Conservation (phyloP, 2,113 vertebrate species). For the Platysternon megacephalum region DNA sequence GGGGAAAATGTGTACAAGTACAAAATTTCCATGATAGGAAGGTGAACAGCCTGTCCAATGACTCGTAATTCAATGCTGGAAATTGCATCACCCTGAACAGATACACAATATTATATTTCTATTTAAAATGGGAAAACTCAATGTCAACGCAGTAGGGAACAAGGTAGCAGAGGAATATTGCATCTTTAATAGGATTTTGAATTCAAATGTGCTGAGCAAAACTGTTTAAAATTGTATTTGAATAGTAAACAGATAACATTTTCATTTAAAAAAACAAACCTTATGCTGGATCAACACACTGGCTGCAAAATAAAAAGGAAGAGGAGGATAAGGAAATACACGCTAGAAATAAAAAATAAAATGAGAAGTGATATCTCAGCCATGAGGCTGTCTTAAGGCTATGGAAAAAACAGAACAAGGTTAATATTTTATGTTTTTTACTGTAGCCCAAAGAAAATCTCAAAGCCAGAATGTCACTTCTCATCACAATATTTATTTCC, state of each 20-base stretch:
- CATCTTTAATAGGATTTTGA: slow-evolving; percentile 82
- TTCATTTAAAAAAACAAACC: slow-evolving; percentile 70
- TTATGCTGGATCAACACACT: slow-evolving; percentile 67
- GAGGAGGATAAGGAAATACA: slow-evolving; percentile 52
- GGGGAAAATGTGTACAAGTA: slow-evolving; percentile 59
- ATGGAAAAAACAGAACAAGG: slow-evolving; percentile 62
- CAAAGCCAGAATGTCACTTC: not conserved
- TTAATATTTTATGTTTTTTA: slow-evolving; percentile 47
- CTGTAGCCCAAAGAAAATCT: slow-evolving; percentile 37
- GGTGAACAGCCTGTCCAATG: slow-evolving; percentile 70
- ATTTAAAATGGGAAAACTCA: slow-evolving; percentile 68
- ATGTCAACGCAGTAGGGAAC: slow-evolving; percentile 51
- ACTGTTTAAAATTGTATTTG: slow-evolving; percentile 79
- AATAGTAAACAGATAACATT: slow-evolving; percentile 81
- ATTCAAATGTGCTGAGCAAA: slow-evolving; percentile 80
- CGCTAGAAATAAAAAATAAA: slow-evolving; percentile 70
- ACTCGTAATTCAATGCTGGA: slow-evolving; percentile 72
- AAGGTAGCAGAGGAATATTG: slow-evolving; percentile 75
- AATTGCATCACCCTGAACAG: slow-evolving; percentile 76
- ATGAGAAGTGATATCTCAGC: slow-evolving; percentile 64
- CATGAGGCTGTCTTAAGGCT: slow-evolving; percentile 63
- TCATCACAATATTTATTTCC: slow-evolving; percentile 51
- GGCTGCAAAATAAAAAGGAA: slow-evolving; percentile 63
- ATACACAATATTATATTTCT: slow-evolving; percentile 75
- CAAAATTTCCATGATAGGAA: slow-evolving; percentile 71